Percentiles rank a stretch among this genome's conserved stretches.
Conservation (phyloP, 1,140 invertebrate genomes). For the Gonioctena quinquepunctata region DNA sequence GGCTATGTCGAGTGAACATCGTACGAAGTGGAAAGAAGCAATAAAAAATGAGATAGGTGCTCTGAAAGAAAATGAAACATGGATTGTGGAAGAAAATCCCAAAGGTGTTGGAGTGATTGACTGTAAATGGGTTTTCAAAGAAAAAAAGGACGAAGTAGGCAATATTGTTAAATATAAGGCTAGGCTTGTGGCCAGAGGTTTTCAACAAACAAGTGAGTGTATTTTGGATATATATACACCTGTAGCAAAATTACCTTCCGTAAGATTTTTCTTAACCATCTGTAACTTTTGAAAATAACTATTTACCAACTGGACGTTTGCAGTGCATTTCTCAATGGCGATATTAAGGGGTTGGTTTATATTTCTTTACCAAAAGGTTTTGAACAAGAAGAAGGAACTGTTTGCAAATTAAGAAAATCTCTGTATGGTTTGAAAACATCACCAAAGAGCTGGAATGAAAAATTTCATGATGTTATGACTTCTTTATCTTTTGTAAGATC, state of each 20-base stretch:
- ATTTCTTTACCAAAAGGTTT: neutral
- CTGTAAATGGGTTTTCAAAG: slow-evolving; percentile 9
- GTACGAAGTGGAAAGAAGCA: slow-evolving; percentile 22
- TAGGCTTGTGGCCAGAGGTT: neutral
- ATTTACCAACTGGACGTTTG: too few species aligned
- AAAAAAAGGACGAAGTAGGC: neutral
- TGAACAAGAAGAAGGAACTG: neutral
- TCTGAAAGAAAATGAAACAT: slow-evolving; percentile 25
- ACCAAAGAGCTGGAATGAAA: neutral
- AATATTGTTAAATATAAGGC: slow-evolving; percentile 5
- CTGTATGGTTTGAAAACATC: neutral
- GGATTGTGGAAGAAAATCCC: neutral
- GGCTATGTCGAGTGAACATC: slow-evolving; percentile 1
- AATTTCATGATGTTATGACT: neutral
- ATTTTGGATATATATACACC: neutral
- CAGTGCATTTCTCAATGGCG: neutral
- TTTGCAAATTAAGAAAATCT: neutral
- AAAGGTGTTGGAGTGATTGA: neutral
- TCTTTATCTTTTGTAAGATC: neutral
- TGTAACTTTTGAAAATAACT: slow-evolving; percentile 1
- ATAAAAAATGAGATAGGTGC: slow-evolving; percentile 18
- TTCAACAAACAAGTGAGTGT: neutral
- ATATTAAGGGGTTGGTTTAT: neutral
- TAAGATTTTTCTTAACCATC: slow-evolving; percentile 7
- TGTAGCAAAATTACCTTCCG: neutral